Base-by-base conservation (phyloP, 2,113 vertebrate genomes). In the Neodontobutis hainanensis region DNA sequence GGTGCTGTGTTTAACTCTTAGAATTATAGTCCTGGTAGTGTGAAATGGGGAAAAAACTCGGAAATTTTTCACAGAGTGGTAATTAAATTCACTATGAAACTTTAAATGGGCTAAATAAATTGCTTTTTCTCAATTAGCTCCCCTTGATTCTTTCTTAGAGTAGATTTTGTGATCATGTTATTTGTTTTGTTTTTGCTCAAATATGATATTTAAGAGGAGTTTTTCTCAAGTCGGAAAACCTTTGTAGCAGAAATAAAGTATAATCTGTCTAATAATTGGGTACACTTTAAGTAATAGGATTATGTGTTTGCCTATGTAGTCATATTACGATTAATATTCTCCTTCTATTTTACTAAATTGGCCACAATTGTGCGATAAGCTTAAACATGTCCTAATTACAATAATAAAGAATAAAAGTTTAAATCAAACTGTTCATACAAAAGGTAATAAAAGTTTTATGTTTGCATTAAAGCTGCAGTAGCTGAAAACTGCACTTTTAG, bases 81-180 rank as follows among this genome's bases (percentile, higher is more conserved):
- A 91, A 91, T 92, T 89, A 92, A 92, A 88, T 88, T 85, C 73
- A 73, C 72, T 40, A 77, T 70, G 62, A 90, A 92, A 90, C 90
- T 91, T 90, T 91, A 90, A 89, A 92, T 87, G 80, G 68, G 68
- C 84, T 83, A 89, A 88, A 92, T 91, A 89, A 91, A 92, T 90
- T 81, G 84, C 80, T 91, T 92, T 27, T 92, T 91, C 88, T 80
- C 77, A 87, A 82, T 90, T 85, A 84, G 67, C 61, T 80, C 82
- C 42, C 66, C 69, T 77, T 70, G 75, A 73, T 74, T 83, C 61
- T 61, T 72, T 71, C 42, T 67, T 53, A 51, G 70, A 65, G 44
- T 51, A 59, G 65, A 55, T 77, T 77, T 69, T 40, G 11, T 59
- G 53, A 67, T 75, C 15, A 15, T 73, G 56, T 75, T 76, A 75